These are phyloP conservation scores for Sebastes trivittatus DNA, from an alignment of 2,797 vertebrate genomes.

Conservation along the genomic window DNA sequence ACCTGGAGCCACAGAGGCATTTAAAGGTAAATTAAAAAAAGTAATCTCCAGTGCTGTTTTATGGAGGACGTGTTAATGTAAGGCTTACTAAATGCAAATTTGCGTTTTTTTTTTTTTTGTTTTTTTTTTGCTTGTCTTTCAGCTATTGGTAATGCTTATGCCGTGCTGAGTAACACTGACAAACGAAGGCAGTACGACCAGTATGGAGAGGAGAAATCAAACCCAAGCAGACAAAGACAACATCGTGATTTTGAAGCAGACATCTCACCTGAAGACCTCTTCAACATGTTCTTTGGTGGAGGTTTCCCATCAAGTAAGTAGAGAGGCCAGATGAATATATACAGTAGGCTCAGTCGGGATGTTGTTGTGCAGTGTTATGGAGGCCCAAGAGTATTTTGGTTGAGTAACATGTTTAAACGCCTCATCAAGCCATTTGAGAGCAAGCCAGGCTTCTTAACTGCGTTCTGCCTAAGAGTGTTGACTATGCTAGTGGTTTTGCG, in stretches of 20 bases:
- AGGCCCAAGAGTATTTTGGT: background rate
- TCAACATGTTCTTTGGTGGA: slow-evolving; percentile 99
- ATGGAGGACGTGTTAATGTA: background rate
- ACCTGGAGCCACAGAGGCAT: slow-evolving; percentile 95
- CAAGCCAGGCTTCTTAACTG: background rate
- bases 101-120: background rate
- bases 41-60: background rate
- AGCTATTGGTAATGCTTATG: slow-evolving; percentile 97
- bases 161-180: slow-evolving; percentile 92
- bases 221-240: slow-evolving; percentile 85
- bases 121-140: background rate
- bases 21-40: slow-evolving; percentile 88
- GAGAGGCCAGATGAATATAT: background rate
- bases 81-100: background rate
- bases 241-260: slow-evolving; percentile 91
- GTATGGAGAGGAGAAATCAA: slow-evolving; percentile 91
- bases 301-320: slow-evolving; percentile 95
- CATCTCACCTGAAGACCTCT: slow-evolving; percentile 98
- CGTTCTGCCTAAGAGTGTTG: background rate
- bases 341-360: background rate
- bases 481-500: background rate
- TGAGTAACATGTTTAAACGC: background rate
- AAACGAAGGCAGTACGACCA: slow-evolving; percentile 96
- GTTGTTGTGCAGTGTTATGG: background rate
- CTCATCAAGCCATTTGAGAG: background rate